A percentile compares a stretch with the other conserved stretches of the same genome.
phyloP scores from a whole-genome alignment of 2,888 invertebrate species.

The Morpho deidamia region DNA sequence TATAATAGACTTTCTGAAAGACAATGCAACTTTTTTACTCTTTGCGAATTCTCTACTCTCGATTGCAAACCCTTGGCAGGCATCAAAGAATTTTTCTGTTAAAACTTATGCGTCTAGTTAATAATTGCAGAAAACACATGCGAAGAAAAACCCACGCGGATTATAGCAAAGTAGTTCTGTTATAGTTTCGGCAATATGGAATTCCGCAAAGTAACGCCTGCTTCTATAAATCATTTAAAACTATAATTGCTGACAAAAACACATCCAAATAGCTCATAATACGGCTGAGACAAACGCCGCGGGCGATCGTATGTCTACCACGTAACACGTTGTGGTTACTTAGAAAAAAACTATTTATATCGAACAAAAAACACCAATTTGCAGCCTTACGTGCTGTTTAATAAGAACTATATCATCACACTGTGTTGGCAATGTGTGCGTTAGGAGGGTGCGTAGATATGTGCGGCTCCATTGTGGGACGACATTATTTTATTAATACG shows the following conservation, averaged over 20 bases:
- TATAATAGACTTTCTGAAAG: too few relatives aligned
- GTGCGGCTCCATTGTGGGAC: constrained; percentile 23
- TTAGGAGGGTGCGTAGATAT: constrained; percentile 30
- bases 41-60: too few relatives aligned
- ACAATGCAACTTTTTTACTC: too few relatives aligned
- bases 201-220: too few relatives aligned
- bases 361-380: background rate
- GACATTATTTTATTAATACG: background rate
- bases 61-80: too few relatives aligned
- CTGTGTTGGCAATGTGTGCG: constrained; percentile 26
- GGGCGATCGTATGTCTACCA: constrained; percentile 15
- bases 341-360: constrained; percentile 26
- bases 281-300: constrained; percentile 21
- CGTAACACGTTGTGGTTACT: constrained; percentile 21
- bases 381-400: background rate
- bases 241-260: constrained; percentile 8
- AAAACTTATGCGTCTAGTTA: too few relatives aligned
- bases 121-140: too few relatives aligned
- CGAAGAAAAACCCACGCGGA: too few relatives aligned
- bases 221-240: too few relatives aligned
- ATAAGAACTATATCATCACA: constrained; percentile 2
- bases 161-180: too few relatives aligned
- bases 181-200: too few relatives aligned
- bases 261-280: constrained; percentile 17
- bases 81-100: too few relatives aligned